Conservation (phyloP, 2,797 vertebrate species). For the Manis javanica region DNA sequence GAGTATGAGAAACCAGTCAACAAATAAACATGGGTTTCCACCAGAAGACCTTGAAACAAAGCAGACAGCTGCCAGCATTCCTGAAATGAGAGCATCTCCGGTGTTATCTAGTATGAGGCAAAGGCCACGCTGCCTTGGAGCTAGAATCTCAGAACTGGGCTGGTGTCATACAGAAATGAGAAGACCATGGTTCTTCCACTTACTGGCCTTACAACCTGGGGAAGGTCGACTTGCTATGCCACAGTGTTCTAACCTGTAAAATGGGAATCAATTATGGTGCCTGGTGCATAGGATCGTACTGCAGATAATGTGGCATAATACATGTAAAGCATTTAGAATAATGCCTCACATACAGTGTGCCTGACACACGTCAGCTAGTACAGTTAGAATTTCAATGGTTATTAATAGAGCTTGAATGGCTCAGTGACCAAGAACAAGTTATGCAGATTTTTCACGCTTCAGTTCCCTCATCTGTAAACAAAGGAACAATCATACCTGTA, state of each 20-base stretch:
- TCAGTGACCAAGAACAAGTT: not conserved
- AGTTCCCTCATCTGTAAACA: not conserved
- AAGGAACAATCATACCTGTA: not conserved
- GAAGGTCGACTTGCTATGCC: not conserved
- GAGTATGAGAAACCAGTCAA: slow-evolving; percentile 46
- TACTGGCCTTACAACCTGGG: not conserved
- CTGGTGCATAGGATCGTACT: not conserved
- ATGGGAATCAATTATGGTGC: not conserved
- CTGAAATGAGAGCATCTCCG: accelerated
- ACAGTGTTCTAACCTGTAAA: not conserved
- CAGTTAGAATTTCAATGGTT: not conserved
- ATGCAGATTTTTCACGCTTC: not conserved
- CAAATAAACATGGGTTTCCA: not conserved
- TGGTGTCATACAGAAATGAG: not conserved
- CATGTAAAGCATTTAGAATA: not conserved
- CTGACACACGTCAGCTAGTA: not conserved
- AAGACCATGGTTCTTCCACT: not conserved
- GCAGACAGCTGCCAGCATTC: not conserved
- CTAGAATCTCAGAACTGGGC: not conserved
- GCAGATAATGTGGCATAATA: not conserved
- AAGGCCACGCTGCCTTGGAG: not conserved
- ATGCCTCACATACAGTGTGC: not conserved
- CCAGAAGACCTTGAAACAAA: not conserved
- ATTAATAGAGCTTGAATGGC: not conserved
- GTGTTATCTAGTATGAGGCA: not conserved